Conservation (phyloP, 2,797 vertebrate genomes). For the Rhabdomys pumilio region DNA sequence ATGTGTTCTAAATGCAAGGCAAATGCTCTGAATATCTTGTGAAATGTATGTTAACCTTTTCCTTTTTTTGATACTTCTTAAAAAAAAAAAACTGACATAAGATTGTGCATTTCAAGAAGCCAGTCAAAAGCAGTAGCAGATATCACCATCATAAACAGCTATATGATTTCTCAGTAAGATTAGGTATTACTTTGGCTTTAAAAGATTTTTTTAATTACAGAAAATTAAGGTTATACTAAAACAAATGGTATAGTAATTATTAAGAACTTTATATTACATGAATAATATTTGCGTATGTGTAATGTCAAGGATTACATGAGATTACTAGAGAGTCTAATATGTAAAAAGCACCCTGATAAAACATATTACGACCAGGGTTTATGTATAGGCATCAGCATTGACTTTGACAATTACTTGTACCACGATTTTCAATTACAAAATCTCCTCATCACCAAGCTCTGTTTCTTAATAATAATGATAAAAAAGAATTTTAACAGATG, state of each 20-base stretch:
- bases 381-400: background rate
- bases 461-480: background rate
- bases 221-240: background rate
- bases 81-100: conserved; percentile 12
- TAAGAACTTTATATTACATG: background rate
- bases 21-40: conserved; percentile 55
- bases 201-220: background rate
- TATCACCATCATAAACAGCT: background rate
- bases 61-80: background rate
- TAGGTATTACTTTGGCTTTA: background rate
- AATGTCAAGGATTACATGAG: background rate
- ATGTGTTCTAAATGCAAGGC: conserved; percentile 32
- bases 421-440: conserved; percentile 16
- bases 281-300: background rate
- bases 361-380: background rate
- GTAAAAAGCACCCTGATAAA: background rate
- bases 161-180: conserved; percentile 40
- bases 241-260: background rate
- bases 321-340: background rate
- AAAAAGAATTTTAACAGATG: background rate
- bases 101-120: background rate
- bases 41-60: conserved; percentile 62
- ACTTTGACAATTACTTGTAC: conserved; percentile 10
- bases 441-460: background rate
- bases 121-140: background rate